Conservation (phyloP, 2,888 invertebrate species). For the Agrenia bidenticulata region DNA sequence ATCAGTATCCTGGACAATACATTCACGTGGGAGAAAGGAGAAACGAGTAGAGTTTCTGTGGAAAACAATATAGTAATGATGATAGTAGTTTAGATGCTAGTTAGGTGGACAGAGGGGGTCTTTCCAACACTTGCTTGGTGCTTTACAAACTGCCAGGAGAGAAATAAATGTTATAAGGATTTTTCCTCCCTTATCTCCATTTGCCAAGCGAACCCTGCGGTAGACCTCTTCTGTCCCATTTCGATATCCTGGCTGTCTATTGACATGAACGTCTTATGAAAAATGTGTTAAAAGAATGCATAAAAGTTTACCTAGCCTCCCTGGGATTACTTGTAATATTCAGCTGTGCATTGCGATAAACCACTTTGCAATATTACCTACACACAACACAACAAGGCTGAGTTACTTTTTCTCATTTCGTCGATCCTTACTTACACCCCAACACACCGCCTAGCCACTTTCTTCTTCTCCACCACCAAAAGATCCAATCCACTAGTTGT, state of each 20-base stretch:
- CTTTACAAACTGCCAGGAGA: conserved; percentile 30
- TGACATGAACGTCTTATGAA: conserved; percentile 42
- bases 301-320: conserved; percentile 35
- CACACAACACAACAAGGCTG: neutral
- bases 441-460: too few species aligned
- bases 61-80: conserved; percentile 44
- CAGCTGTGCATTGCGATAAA: conserved; percentile 36
- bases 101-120: conserved; percentile 40
- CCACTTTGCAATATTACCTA: conserved; percentile 34
- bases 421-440: neutral
- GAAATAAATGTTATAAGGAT: conserved; percentile 33
- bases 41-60: conserved; percentile 35
- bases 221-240: conserved; percentile 39
- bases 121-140: neutral
- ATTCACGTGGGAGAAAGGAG: conserved; percentile 16
- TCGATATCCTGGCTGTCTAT: conserved; percentile 38
- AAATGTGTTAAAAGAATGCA: conserved; percentile 49
- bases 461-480: too few species aligned
- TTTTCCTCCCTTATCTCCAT: conserved; percentile 37
- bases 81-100: conserved; percentile 30
- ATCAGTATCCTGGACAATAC: conserved; percentile 34
- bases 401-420: conserved; percentile 20
- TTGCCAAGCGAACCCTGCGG: conserved; percentile 38
- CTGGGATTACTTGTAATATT: conserved; percentile 34
- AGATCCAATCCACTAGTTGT: neutral